Evolutionary conservation across 2,797 vertebrate species (phyloP).

Genomic region (Toxotes lorentzi): DNA sequence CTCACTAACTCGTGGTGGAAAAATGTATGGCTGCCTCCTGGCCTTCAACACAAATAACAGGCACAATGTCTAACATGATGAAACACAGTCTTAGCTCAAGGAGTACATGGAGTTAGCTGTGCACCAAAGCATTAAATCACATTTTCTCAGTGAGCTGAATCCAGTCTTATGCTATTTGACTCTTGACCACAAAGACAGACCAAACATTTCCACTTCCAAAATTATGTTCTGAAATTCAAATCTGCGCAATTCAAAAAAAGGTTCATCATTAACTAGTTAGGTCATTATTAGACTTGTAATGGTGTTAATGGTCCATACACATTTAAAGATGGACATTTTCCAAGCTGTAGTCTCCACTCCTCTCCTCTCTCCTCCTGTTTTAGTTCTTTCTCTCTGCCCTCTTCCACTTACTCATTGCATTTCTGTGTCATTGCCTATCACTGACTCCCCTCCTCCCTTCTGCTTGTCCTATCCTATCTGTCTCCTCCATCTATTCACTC

Average conservation of each 20-base stretch:
- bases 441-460: slow-evolving; percentile 48
- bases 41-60: slow-evolving; percentile 9
- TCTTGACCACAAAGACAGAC: neutral
- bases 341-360: slow-evolving; percentile 6
- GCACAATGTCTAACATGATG: slow-evolving; percentile 10
- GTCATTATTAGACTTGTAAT: slow-evolving; percentile 12
- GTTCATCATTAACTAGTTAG: slow-evolving; percentile 4
- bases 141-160: slow-evolving; percentile 31
- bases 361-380: slow-evolving; percentile 29
- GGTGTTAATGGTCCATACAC: slow-evolving; percentile 5
- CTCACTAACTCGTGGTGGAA: neutral
- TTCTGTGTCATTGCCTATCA: slow-evolving; percentile 52
- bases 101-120: slow-evolving; percentile 4
- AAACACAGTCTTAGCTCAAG: slow-evolving; percentile 9
- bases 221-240: slow-evolving; percentile 6
- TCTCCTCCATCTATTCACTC: slow-evolving; percentile 59
- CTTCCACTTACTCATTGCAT: slow-evolving; percentile 45
- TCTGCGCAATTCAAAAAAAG: neutral
- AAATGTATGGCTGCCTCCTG: slow-evolving; percentile 21
- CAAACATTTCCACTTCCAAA: neutral
- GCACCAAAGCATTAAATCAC: slow-evolving; percentile 43
- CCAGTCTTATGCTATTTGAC: slow-evolving; percentile 14
- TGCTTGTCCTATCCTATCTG: slow-evolving; percentile 67
- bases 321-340: slow-evolving; percentile 24
- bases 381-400: slow-evolving; percentile 21